phyloP scores from a whole-genome alignment of 2,888 invertebrate genomes.

The Phaonia tiefii region DNA sequence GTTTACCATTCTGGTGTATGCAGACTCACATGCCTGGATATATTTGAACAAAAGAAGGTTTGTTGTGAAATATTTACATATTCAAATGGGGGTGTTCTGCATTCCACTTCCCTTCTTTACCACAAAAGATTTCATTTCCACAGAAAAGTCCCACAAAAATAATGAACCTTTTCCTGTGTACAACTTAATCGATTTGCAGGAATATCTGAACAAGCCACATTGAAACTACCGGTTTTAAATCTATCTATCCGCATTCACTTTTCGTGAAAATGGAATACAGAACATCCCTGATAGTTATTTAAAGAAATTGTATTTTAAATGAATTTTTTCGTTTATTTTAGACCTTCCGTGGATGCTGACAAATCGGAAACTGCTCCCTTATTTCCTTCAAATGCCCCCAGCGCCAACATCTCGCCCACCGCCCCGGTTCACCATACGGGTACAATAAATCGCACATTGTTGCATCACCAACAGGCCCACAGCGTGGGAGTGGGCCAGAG shows the following conservation, averaged over 20 bases:
- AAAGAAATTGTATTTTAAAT: too few relatives aligned
- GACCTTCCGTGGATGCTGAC: slow-evolving; percentile 77
- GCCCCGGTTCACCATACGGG: slow-evolving; percentile 76
- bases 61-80: slow-evolving; percentile 63
- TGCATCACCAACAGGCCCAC: slow-evolving; percentile 79
- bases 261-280: too few relatives aligned
- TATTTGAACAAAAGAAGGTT: slow-evolving; percentile 93
- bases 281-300: too few relatives aligned
- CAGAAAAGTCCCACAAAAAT: not conserved
- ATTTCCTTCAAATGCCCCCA: slow-evolving; percentile 79
- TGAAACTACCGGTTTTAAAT: too few relatives aligned
- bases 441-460: slow-evolving; percentile 80
- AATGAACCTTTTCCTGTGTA: not conserved
- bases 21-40: slow-evolving; percentile 98
- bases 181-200: too few relatives aligned
- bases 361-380: slow-evolving; percentile 81
- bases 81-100: slow-evolving; percentile 12
- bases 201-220: too few relatives aligned
- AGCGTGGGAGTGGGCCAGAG: slow-evolving; percentile 69
- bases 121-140: too few relatives aligned
- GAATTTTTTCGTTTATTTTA: slow-evolving; percentile 60
- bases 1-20: slow-evolving; percentile 94
- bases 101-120: slow-evolving; percentile 10
- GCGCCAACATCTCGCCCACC: slow-evolving; percentile 79
- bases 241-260: too few relatives aligned